Conservation (phyloP, 2,113 vertebrate species). For the Halichoeres trimaculatus region DNA sequence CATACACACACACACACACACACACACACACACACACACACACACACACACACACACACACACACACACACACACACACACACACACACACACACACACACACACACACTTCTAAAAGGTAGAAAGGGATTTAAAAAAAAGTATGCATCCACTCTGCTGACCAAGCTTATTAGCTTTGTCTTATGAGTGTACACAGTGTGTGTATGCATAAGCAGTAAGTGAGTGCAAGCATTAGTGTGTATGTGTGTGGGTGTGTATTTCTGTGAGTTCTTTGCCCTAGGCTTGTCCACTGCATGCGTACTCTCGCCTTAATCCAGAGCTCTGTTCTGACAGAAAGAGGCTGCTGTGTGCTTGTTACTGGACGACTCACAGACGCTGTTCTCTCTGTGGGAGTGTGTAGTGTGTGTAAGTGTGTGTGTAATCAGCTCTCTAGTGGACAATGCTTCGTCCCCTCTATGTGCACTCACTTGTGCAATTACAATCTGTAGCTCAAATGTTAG, state of each 20-base stretch:
- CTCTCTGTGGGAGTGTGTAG: constrained; percentile 39
- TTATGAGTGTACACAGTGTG: too few relatives aligned
- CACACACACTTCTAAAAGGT: not conserved
- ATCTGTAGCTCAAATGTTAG: constrained; percentile 11
- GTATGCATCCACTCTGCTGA: not conserved
- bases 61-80: not conserved
- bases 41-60: not conserved
- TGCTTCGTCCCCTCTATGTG: constrained; percentile 20
- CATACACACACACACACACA: constrained; percentile 7
- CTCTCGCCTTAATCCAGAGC: constrained; percentile 46
- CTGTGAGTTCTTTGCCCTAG: constrained; percentile 36
- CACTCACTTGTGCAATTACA: constrained; percentile 28
- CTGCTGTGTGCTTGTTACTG: constrained; percentile 58
- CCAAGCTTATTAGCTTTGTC: constrained; percentile 28
- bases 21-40: not conserved
- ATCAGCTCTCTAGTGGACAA: constrained; percentile 47
- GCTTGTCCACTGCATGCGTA: constrained; percentile 45
- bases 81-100: not conserved
- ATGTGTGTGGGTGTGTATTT: constrained; percentile 16
- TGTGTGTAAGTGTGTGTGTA: constrained; percentile 49
- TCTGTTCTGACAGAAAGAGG: constrained; percentile 66
- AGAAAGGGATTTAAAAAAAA: constrained; percentile 2
- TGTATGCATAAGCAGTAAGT: constrained; percentile 45
- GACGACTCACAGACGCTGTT: constrained; percentile 45
- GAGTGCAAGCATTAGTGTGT: constrained; percentile 13